These are phyloP conservation scores for Scophthalmus maximus DNA, from an alignment of 2,113 vertebrate species.

Conservation along the genomic window DNA sequence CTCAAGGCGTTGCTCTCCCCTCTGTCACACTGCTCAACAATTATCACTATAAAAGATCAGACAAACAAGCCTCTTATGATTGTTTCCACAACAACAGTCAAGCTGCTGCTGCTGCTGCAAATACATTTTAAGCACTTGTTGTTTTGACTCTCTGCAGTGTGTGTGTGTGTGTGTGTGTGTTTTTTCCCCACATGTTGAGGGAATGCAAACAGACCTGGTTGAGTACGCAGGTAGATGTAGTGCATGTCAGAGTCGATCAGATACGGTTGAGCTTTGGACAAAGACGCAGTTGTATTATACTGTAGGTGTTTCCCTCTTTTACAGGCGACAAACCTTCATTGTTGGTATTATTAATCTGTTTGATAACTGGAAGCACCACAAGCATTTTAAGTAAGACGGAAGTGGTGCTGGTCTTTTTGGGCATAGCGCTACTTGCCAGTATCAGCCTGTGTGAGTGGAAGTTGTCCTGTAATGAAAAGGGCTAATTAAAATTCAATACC, in stretches of 20 bases:
- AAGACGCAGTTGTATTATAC: not conserved
- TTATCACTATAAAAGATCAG: constrained; percentile 33
- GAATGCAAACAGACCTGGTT: constrained; percentile 36
- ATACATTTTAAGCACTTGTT: not conserved
- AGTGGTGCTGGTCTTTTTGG: no score
- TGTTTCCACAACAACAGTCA: constrained; percentile 28
- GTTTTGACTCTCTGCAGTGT: not conserved
- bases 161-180: not conserved
- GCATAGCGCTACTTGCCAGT: no score
- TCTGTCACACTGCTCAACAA: constrained; percentile 28
- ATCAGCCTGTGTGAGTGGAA: no score
- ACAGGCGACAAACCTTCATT: no score
- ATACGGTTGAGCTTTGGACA: not conserved
- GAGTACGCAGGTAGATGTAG: not conserved
- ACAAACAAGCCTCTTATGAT: constrained; percentile 47
- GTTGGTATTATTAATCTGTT: not conserved
- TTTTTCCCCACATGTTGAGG: not conserved
- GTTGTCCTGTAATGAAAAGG: no score
- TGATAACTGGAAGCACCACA: not conserved
- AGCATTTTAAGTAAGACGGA: no score
- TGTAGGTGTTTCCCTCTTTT: no score
- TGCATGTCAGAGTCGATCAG: constrained; percentile 28
- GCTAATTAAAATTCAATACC: no score
- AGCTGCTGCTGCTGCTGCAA: constrained; percentile 3
- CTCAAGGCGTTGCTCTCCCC: constrained; percentile 23